Conservation (phyloP, 2,113 vertebrate genomes). For the Carassius carassius region DNA sequence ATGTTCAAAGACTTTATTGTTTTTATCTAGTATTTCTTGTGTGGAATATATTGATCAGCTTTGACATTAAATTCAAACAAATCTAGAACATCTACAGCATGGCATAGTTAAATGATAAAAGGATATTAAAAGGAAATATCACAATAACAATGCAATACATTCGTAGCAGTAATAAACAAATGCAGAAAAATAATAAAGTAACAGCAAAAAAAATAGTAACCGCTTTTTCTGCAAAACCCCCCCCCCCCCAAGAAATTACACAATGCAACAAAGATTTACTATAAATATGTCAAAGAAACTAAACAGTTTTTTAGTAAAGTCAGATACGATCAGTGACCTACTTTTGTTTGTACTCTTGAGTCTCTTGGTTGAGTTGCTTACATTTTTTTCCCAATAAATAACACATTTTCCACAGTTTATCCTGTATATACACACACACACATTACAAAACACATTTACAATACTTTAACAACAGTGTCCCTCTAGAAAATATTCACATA, state of each 20-base stretch:
- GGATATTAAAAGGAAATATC: background rate
- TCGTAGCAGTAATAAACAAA: slow-evolving; percentile 42
- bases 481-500: slow-evolving; percentile 11
- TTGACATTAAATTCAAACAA: background rate
- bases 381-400: background rate
- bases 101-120: background rate
- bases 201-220: background rate
- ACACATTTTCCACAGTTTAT: background rate
- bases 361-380: background rate
- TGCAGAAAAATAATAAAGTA: too few relatives aligned
- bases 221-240: background rate
- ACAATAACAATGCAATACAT: slow-evolving; percentile 18
- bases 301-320: background rate
- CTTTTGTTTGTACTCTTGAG: background rate
- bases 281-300: background rate
- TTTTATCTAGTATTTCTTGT: slow-evolving; percentile 12
- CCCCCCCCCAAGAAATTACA: background rate
- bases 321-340: background rate
- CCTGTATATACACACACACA: slow-evolving; percentile 3
- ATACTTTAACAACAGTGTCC: slow-evolving; percentile 21
- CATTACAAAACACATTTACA: slow-evolving; percentile 39
- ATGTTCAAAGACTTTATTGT: slow-evolving; percentile 17
- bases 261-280: background rate
- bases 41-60: background rate
- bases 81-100: background rate